Evolutionary conservation across 2,888 invertebrate genomes (phyloP).

Genomic region (Dione vanillae): DNA sequence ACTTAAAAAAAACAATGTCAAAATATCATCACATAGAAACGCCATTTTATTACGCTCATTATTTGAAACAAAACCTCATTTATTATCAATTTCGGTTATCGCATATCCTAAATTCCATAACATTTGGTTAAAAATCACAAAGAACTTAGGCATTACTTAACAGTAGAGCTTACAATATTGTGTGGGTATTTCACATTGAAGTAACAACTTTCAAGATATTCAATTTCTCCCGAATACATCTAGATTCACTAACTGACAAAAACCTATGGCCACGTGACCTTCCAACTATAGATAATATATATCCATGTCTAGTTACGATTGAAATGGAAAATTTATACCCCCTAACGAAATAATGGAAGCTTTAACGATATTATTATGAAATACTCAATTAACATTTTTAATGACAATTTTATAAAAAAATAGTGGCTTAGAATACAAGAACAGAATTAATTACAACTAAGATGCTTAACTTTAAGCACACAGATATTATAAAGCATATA

Average conservation of each 20-base stretch:
- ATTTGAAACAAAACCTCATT: background rate
- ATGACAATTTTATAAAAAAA: too few relatives aligned
- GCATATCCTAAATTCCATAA: slow-evolving; percentile 19
- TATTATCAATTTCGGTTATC: background rate
- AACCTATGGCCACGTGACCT: slow-evolving; percentile 24
- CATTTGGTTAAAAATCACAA: slow-evolving; percentile 76
- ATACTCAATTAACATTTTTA: too few relatives aligned
- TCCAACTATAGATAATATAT: slow-evolving; percentile 13
- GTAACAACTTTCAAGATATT: slow-evolving; percentile 30
- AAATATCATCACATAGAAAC: background rate
- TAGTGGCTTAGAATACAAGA: too few relatives aligned
- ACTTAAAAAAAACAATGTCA: background rate
- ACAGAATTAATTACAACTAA: too few relatives aligned
- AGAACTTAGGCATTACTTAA: slow-evolving; percentile 82
- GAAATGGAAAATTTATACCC: slow-evolving; percentile 19
- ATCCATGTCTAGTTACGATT: slow-evolving; percentile 23
- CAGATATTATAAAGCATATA: too few relatives aligned
- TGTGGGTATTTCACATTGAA: slow-evolving; percentile 50
- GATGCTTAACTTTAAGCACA: too few relatives aligned
- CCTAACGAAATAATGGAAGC: slow-evolving; percentile 24
- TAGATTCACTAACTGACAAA: slow-evolving; percentile 24
- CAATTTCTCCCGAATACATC: slow-evolving; percentile 3
- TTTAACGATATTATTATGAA: slow-evolving; percentile 23
- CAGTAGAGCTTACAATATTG: slow-evolving; percentile 71
- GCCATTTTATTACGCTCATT: background rate